Percentiles rank a stretch among this genome's conserved stretches.
These are phyloP conservation scores for Mystacides longicornis DNA, from an alignment of 2,888 invertebrate species.

Conservation along the genomic window DNA sequence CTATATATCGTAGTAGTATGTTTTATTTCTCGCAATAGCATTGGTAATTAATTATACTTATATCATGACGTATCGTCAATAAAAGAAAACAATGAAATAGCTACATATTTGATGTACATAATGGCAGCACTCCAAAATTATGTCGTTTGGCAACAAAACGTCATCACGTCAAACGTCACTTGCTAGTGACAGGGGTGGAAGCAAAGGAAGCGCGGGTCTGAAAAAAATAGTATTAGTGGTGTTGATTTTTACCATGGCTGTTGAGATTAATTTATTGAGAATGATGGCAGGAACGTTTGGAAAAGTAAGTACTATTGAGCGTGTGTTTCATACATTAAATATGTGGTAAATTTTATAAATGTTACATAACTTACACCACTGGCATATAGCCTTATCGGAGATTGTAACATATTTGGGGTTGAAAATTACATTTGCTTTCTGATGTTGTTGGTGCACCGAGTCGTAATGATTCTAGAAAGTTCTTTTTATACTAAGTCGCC, in stretches of 20 bases:
- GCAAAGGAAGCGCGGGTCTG: slow-evolving; percentile 8
- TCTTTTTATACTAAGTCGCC: too few relatives aligned
- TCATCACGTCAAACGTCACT: too few relatives aligned
- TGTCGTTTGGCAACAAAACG: too few relatives aligned
- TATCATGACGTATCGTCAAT: neutral
- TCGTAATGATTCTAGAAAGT: too few relatives aligned
- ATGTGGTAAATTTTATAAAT: slow-evolving; percentile 1
- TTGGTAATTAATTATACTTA: too few relatives aligned
- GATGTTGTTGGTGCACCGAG: neutral
- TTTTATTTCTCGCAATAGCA: too few relatives aligned
- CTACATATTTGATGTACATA: neutral
- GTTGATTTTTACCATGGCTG: slow-evolving; percentile 10
- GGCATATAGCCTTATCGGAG: too few relatives aligned
- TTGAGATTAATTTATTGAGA: slow-evolving; percentile 42
- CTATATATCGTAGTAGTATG: too few relatives aligned
- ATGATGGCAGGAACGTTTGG: slow-evolving; percentile 44
- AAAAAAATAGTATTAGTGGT: neutral
- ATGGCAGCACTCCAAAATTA: too few relatives aligned
- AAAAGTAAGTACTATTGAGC: slow-evolving; percentile 30
- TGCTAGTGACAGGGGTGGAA: neutral
- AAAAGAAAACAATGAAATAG: neutral
- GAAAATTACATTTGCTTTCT: neutral
- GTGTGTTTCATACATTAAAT: neutral
- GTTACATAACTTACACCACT: slow-evolving; percentile 19
- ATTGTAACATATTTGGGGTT: neutral